Base-by-base conservation (phyloP, 1,140 invertebrate genomes). In the Bombus superbus region DNA sequence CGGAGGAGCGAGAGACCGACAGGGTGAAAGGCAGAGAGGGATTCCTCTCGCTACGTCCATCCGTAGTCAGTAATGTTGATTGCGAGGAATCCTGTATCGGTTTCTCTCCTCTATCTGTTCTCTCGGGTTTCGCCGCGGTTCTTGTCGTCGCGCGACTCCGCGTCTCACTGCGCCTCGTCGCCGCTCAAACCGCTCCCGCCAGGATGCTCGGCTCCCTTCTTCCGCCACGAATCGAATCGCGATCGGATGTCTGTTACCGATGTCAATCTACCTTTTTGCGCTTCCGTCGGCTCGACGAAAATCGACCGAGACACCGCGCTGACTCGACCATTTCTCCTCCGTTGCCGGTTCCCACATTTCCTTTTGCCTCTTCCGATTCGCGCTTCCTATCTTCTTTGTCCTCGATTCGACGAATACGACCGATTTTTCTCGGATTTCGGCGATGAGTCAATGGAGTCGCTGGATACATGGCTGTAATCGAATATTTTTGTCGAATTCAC, bases 1-100 rank as follows among this genome's bases (percentile, higher is more conserved):
- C 25, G 32, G 35, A 28, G 44, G 35, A 35, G 22, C 11, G 25
- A 32, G 57, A 9, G 35, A 47, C 25, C 40, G 57, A 68, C 53
- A 64, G 53, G 57, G 53, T 80, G 77, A 80, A 73, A 80, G 71
- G 71, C 75, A 53, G 57, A 44, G 35, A 68, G 83, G 73, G 78
- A 89, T 90, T 79, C 66, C 78, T 82, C 82, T 89, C 79, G n/a
- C 79, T 85, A 82, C 81, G 73, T 78, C 69, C 38, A 85, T 78
- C 72, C 81, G 71, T 66, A 53, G 84, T 10, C 84, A 88, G 90
- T 87, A 91, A 92, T 85, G 92, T 91, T 91, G 92, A 92, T 93
- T 93, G 92, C 87, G 47, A 77, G 90, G 91, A 92, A 93, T 93
- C 86, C 83, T 38, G 86, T 88, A 82, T 89, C 82, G 86, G 64